Conservation (phyloP, 2,888 invertebrate species). For the Belgica antarctica region DNA sequence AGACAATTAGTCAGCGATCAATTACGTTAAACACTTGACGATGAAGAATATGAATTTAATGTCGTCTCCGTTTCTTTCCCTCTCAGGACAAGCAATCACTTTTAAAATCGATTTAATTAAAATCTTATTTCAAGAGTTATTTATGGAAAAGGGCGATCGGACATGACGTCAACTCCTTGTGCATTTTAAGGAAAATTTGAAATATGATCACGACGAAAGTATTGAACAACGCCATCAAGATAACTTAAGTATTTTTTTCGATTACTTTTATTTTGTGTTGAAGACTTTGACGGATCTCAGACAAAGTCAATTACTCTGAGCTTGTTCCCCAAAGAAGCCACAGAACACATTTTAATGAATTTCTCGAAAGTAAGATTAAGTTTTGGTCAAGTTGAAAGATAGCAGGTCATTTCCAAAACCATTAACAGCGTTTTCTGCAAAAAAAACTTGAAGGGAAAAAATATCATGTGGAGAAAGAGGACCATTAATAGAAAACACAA, state of each 20-base stretch:
- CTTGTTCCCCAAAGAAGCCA: background rate
- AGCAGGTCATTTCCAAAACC: background rate
- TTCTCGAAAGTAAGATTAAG: background rate
- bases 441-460: constrained; percentile 7
- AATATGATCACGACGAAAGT: too few relatives aligned
- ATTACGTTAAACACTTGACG: background rate
- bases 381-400: background rate
- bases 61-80: background rate
- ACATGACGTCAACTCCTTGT: too few relatives aligned
- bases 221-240: background rate
- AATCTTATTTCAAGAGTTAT: too few relatives aligned
- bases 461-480: constrained; percentile 33
- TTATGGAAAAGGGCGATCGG: too few relatives aligned
- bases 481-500: constrained; percentile 38
- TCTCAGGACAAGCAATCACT: too few relatives aligned
- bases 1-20: background rate
- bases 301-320: constrained; percentile 15
- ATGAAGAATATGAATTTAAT: too few relatives aligned
- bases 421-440: background rate
- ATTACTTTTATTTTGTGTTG: background rate
- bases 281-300: background rate
- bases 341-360: background rate
- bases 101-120: too few relatives aligned
- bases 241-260: background rate
- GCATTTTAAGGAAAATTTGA: too few relatives aligned